Evolutionary conservation across 2,113 vertebrate species (phyloP).

Genomic region (Phoenicopterus ruber): DNA sequence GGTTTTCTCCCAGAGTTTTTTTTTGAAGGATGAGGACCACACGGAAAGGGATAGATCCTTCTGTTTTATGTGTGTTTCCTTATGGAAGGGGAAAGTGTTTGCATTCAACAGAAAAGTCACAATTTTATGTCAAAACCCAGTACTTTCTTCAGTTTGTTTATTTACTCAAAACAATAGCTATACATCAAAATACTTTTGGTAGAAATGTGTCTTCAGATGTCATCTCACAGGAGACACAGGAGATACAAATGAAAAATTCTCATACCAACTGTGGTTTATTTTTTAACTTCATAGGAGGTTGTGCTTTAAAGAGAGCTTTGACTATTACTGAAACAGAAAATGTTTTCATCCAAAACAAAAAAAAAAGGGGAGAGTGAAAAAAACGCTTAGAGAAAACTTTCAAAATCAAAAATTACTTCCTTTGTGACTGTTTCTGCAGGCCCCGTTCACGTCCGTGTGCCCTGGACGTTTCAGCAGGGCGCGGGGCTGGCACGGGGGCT

Average conservation of each 20-base stretch:
- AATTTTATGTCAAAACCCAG: background rate
- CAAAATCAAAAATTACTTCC: background rate
- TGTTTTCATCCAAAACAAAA: background rate
- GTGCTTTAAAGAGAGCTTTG: background rate
- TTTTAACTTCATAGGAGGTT: background rate
- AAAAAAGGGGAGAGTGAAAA: rapidly evolving
- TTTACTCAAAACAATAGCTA: background rate
- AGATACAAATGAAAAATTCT: background rate
- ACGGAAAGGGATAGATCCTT: background rate
- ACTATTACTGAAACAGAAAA: background rate
- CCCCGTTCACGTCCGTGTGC: background rate
- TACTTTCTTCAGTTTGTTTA: background rate
- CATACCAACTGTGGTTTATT: background rate
- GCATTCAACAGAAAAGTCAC: background rate
- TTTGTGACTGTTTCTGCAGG: background rate
- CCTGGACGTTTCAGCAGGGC: background rate
- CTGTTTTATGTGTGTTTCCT: background rate
- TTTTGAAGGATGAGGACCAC: background rate
- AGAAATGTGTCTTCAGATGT: background rate
- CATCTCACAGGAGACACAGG: background rate
- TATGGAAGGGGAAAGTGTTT: background rate
- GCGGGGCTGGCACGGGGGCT: background rate
- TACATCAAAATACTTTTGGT: background rate
- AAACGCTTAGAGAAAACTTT: background rate
- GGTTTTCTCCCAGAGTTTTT: background rate